These are phyloP conservation scores for Columbina picui DNA, from an alignment of 2,113 vertebrate species.

Conservation along the genomic window DNA sequence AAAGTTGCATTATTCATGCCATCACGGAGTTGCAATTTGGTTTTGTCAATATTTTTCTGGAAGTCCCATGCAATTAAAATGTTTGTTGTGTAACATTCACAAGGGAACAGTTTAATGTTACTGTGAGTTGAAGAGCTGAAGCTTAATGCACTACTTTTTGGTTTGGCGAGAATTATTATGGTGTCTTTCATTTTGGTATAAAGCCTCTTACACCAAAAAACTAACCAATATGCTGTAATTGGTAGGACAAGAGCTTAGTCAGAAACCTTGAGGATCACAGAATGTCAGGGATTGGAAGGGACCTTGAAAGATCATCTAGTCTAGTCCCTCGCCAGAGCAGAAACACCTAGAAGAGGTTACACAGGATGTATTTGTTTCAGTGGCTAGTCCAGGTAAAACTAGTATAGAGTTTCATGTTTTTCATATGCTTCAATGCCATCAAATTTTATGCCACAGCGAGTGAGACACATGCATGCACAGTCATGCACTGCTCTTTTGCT, in stretches of 20 bases:
- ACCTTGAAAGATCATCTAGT: no score
- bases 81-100: not conserved
- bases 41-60: not conserved
- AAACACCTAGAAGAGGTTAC: no score
- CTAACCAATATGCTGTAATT: not conserved
- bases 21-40: not conserved
- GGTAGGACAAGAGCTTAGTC: not conserved
- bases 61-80: not conserved
- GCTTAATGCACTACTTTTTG: not conserved
- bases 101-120: not conserved
- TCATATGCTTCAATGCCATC: not conserved
- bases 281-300: no score
- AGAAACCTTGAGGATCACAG: not conserved
- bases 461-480: not conserved
- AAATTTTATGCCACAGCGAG: not conserved
- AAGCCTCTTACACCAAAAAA: not conserved
- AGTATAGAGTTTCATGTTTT: not conserved
- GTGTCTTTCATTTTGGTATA: not conserved
- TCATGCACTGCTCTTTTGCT: not conserved
- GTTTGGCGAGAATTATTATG: not conserved
- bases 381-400: not conserved
- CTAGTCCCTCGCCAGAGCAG: no score
- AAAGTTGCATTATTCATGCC: not conserved
- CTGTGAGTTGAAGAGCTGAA: not conserved
- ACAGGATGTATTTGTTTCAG: not conserved